Base-by-base conservation (phyloP, 1,140 invertebrate genomes). In the Ephestia elutella region DNA sequence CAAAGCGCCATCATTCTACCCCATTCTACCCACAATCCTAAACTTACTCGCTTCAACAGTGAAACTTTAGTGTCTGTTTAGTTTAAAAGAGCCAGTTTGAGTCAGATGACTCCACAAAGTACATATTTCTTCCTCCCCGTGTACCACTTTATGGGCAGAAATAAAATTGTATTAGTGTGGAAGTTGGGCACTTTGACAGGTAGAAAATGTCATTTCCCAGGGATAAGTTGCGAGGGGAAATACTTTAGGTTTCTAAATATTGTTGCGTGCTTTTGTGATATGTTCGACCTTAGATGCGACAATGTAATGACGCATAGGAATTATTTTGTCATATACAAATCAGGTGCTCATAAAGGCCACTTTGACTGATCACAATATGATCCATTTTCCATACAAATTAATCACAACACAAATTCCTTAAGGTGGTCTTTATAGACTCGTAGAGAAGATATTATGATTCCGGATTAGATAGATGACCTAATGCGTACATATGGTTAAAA, bases 21-120 rank as follows among this genome's bases (percentile, higher is more conserved):
- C 48, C 15, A 15, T 15, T 59, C 54, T 32, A 49, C 66, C 66
- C 62, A 63, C 72, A 76, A 68, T 70, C 67, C 67, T 56, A 74
- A 77, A 79, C 64, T 77, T 65, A 65, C 57, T 53, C 63, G 68
- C 66, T 68, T 63, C 51, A 75, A 68, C 70, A 73, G 59, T 65
- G 60, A 71, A 77, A 80, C 73, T 75, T 80, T 68, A 70, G 62
- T 71, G 69, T 73, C 71, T 77, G 75, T 73, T 78, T 80, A 71
- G 75, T 78, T 77, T 75, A 75, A 76, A 62, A 67, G 66, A 74
- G 67, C 68, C 70, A 78, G 72, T 78, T 77, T 73, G 70, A 63
- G 74, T 75, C 68, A 69, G 60, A 63, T 72, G 71, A 78, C 75
- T 80, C 75, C 72, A 68, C 72, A 70, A 75, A 80, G 68, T 70